A percentile compares a stretch with the other conserved stretches of the same genome.
phyloP scores from a whole-genome alignment of 2,113 vertebrate species.

The Maccullochella peelii region DNA sequence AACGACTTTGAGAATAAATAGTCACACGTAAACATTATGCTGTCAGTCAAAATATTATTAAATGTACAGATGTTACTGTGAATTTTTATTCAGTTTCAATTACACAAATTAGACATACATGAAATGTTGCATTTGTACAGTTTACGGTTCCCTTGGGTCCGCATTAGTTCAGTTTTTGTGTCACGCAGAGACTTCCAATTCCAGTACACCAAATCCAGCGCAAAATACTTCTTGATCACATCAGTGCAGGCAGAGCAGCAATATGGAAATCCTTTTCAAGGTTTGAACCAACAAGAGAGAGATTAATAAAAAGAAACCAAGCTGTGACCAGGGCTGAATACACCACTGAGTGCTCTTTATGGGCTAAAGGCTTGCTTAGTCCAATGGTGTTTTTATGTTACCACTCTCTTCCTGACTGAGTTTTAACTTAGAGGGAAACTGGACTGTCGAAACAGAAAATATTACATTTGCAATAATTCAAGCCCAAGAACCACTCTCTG shows the following conservation, averaged over 20 bases:
- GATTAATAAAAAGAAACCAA: slow-evolving; percentile 44
- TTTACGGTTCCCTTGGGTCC: slow-evolving; percentile 24
- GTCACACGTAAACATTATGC: slow-evolving; percentile 19
- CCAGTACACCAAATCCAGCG: slow-evolving; percentile 34
- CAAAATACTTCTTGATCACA: slow-evolving; percentile 55
- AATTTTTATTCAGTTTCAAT: slow-evolving; percentile 6
- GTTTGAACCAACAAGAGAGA: slow-evolving; percentile 22
- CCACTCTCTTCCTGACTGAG: slow-evolving; percentile 1
- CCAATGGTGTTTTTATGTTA: slow-evolving; percentile 14
- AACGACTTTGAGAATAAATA: slow-evolving; percentile 27
- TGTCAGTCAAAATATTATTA: slow-evolving; percentile 46
- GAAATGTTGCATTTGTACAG: slow-evolving; percentile 26
- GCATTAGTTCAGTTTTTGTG: slow-evolving; percentile 33
- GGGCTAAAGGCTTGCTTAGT: slow-evolving; percentile 18
- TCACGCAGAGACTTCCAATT: slow-evolving; percentile 13
- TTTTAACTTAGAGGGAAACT: slow-evolving; percentile 12
- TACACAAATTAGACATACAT: slow-evolving; percentile 26
- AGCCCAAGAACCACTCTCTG: not conserved
- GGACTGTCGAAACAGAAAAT: slow-evolving; percentile 18
- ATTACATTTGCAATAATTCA: slow-evolving; percentile 32
- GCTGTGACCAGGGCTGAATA: slow-evolving; percentile 20
- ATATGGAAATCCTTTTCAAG: slow-evolving; percentile 50
- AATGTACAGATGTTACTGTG: slow-evolving; percentile 18
- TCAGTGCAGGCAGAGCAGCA: slow-evolving; percentile 30
- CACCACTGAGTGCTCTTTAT: slow-evolving; percentile 14